phyloP scores from a whole-genome alignment of 2,113 vertebrate genomes.

The Zingel zingel region DNA sequence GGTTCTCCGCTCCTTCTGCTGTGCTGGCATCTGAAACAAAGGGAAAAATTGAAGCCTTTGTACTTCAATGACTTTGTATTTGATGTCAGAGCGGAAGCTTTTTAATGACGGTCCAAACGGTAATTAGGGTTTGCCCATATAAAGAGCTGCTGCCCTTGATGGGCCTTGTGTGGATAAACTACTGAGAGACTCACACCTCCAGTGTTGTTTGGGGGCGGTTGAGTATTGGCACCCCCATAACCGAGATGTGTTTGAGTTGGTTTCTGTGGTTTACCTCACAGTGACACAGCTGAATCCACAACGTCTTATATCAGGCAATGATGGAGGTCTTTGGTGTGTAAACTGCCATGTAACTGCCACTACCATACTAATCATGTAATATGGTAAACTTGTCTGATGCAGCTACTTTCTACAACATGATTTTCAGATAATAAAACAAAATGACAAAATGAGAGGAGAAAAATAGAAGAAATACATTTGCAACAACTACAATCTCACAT shows the following conservation, averaged over 20 bases:
- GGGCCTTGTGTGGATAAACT: conserved; percentile 66
- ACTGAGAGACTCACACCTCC: conserved; percentile 63
- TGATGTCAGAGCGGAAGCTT: conserved; percentile 75
- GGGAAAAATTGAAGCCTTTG: conserved; percentile 69
- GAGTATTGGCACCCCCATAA: conserved; percentile 24
- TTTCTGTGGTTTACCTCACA: conserved; percentile 42
- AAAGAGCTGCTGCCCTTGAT: conserved; percentile 69
- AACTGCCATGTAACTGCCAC: background rate
- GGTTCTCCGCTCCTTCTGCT: conserved; percentile 48
- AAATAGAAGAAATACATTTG: background rate
- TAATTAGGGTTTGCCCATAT: conserved; percentile 69
- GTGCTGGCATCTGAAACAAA: conserved; percentile 70
- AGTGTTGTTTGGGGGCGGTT: conserved; percentile 42
- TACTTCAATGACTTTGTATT: conserved; percentile 67
- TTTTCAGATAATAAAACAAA: background rate
- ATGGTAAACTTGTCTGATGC: background rate
- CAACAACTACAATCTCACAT: background rate
- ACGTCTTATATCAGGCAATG: conserved; percentile 28
- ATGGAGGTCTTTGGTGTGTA: conserved; percentile 37
- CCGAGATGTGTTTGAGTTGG: conserved; percentile 42
- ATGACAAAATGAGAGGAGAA: background rate
- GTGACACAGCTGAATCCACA: conserved; percentile 60
- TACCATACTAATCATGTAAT: background rate
- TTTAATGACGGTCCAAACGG: conserved; percentile 72
- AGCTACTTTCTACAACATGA: background rate